Base-by-base conservation (phyloP, 2,888 invertebrate genomes). In the Pseudococcus jackbeardsleyi region DNA sequence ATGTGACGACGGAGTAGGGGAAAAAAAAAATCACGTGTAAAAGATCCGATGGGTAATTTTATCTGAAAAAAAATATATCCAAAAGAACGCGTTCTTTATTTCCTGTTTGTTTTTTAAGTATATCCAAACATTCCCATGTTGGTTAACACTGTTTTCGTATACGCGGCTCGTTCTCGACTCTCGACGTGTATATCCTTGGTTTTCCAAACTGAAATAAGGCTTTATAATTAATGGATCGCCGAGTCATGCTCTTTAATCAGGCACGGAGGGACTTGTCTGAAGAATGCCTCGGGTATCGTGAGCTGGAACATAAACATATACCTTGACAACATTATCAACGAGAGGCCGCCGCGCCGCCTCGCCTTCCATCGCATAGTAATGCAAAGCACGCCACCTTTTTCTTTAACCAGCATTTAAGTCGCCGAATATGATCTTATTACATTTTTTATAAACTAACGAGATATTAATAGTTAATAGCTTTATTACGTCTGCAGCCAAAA, bases 201-300 rank as follows among this genome's bases (percentile, higher is more conserved):
- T 88, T 88, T 88, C 88, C 88, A 82, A 88, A 88, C 88, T 88
- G 88, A 88, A 88, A 88, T 88, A 88, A 88, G 88, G 88, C 88
- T 82, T 88, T 88, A 88, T 88, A 88, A 88, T 88, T 88, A 88
- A 88, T 88, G 88, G 88, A 88, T 88, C 88, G 88, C 88, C 88
- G 88, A 88, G 88, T 88, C 88, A 88, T 88, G 88, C 88, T 88
- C 88, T 88, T 88, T 88, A 88, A 88, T 88, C 88, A 88, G 88
- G 72, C 88, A 88, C 82, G 88, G 88, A 88, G 88, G 88, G 88
- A 88, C 88, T 88, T 88, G 88, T 88, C 88, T 88, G 82, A 54
- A 88, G 59, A 88, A 79, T 88, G 88, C 88, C 88, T 88, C 88
- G 77, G 88, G 88, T 88, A 88, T 88, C 88, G 82, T 88, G 88